Percentiles rank a stretch among this genome's conserved stretches.
Conservation (phyloP, 2,113 vertebrate genomes). For the Saguinus midas region DNA sequence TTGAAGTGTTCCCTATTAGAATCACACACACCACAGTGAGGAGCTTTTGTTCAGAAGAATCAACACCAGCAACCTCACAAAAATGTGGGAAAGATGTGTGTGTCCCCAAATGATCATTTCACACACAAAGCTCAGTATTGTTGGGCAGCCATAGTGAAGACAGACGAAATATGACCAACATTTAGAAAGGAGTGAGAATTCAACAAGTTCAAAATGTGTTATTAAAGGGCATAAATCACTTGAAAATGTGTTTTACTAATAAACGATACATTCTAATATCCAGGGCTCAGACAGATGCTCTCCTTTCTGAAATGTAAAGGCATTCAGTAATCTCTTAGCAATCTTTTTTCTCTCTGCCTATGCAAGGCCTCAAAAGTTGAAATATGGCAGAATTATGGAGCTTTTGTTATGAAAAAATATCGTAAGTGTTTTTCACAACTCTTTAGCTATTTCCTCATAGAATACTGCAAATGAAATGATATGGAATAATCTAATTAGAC, state of each 20-base stretch:
- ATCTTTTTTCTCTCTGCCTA: neutral
- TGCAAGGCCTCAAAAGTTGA: neutral
- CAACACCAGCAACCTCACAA: neutral
- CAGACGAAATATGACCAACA: neutral
- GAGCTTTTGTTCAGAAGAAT: conserved; percentile 56
- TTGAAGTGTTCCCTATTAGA: neutral
- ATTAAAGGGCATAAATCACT: conserved; percentile 1
- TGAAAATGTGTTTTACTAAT: neutral
- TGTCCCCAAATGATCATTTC: neutral
- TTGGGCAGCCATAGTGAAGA: neutral
- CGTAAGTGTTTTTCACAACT: conserved; percentile 24
- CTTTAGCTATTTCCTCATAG: neutral
- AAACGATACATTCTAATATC: neutral
- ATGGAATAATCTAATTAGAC: conserved; percentile 55
- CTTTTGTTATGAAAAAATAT: neutral
- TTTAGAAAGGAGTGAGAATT: neutral
- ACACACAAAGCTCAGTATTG: neutral
- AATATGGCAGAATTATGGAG: neutral
- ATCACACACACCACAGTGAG: conserved; percentile 39
- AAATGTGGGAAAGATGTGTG: neutral
- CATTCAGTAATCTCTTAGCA: neutral
- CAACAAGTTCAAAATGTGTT: neutral
- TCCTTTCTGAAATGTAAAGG: neutral
- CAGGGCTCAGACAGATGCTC: neutral
- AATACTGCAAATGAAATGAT: conserved; percentile 39